Evolutionary conservation across 2,113 vertebrate species (phyloP).

Genomic region (Nibea coibor): DNA sequence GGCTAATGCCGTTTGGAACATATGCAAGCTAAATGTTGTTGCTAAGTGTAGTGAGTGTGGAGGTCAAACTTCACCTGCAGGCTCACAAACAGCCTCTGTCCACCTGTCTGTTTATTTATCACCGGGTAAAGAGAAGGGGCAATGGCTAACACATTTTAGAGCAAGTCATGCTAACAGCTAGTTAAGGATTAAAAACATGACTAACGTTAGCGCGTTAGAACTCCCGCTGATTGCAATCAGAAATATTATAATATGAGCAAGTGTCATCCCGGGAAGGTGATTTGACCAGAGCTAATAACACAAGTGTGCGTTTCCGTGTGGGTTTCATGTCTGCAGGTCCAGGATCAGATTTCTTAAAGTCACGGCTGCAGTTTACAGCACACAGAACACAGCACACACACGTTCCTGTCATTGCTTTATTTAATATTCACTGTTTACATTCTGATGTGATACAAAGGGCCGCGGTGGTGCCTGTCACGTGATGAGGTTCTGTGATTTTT

Average conservation of each 20-base stretch:
- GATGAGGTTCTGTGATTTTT: too few species aligned
- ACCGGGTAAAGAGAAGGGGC: not conserved
- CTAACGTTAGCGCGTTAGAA: not conserved
- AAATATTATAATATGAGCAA: not conserved
- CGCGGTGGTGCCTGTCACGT: too few species aligned
- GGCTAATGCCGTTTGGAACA: slow-evolving; percentile 6
- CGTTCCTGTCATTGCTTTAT: too few species aligned
- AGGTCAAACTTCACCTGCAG: not conserved
- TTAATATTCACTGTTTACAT: too few species aligned
- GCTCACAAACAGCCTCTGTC: not conserved
- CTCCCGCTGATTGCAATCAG: not conserved
- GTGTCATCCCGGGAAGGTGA: not conserved
- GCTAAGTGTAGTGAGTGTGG: not conserved
- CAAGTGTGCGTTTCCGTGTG: too few species aligned
- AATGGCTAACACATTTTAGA: too few species aligned
- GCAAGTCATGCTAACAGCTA: too few species aligned
- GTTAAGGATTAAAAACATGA: not conserved
- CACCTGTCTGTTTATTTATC: not conserved
- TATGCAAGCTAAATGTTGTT: not conserved
- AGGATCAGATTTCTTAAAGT: not conserved
- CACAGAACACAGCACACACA: too few species aligned
- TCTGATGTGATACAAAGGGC: too few species aligned
- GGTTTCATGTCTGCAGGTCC: not conserved
- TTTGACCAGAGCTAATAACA: not conserved
- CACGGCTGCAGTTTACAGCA: too few species aligned